phyloP scores from a whole-genome alignment of 1,140 invertebrate species.

The Saccostrea cuccullata region DNA sequence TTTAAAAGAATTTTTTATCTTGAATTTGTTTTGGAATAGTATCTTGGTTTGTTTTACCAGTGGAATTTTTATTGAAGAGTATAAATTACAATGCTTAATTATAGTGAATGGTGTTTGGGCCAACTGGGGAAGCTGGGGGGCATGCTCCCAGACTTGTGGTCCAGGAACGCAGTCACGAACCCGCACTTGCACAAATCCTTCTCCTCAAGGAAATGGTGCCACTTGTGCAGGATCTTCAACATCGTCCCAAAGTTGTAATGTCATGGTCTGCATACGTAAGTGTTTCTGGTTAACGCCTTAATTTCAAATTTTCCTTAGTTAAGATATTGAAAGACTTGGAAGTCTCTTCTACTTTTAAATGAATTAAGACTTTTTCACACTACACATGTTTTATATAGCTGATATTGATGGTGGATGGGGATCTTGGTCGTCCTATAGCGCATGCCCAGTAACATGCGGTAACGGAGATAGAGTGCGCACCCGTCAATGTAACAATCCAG shows the following conservation, averaged over 20 bases:
- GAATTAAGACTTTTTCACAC: too few species aligned
- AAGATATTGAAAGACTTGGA: too few species aligned
- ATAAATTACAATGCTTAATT: neutral
- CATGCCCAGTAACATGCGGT: conserved; percentile 43
- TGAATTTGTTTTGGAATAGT: too few species aligned
- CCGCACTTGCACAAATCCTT: conserved; percentile 63
- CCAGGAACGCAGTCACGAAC: conserved; percentile 61
- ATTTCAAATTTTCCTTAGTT: neutral
- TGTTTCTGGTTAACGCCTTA: neutral
- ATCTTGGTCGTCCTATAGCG: conserved; percentile 14
- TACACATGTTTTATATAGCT: neutral
- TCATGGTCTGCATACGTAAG: conserved; percentile 35
- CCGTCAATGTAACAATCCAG: conserved; percentile 36
- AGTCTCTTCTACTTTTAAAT: too few species aligned
- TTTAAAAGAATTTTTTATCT: too few species aligned
- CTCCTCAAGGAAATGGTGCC: conserved; percentile 31
- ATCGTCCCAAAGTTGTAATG: neutral
- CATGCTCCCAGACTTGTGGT: conserved; percentile 62
- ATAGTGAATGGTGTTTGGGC: conserved; percentile 67
- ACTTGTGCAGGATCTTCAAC: conserved; percentile 9
- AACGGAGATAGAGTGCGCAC: conserved; percentile 29
- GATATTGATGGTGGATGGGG: conserved; percentile 50
- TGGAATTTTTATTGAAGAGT: too few species aligned
- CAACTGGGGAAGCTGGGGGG: conserved; percentile 62
- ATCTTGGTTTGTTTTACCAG: too few species aligned